Evolutionary conservation across 2,113 vertebrate species (phyloP).

Genomic region (Tupaia tana): DNA sequence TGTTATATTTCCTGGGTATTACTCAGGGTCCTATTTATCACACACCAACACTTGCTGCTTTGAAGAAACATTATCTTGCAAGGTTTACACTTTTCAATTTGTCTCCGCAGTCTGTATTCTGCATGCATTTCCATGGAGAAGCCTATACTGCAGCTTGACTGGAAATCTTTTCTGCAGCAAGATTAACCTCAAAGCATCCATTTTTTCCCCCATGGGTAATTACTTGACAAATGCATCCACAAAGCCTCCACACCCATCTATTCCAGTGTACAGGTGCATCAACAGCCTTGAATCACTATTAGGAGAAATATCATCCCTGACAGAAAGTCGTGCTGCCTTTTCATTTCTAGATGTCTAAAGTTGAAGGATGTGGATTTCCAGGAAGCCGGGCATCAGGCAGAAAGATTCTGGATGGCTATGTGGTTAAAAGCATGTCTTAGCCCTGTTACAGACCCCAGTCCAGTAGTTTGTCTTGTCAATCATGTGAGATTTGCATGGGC

Average conservation of each 20-base stretch:
- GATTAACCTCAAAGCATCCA: conserved; percentile 76
- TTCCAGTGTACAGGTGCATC: conserved; percentile 29
- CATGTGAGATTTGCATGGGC: background rate
- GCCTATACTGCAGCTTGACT: conserved; percentile 43
- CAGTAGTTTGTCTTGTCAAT: background rate
- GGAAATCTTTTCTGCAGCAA: conserved; percentile 62
- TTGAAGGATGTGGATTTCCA: conserved; percentile 43
- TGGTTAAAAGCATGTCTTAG: background rate
- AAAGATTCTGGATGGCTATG: background rate
- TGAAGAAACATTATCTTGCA: conserved; percentile 77
- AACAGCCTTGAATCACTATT: conserved; percentile 51
- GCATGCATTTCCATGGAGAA: conserved; percentile 75
- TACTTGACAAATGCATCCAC: conserved; percentile 62
- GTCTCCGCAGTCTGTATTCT: conserved; percentile 66
- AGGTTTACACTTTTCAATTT: conserved; percentile 76
- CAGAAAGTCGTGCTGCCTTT: background rate
- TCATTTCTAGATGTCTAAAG: conserved; percentile 46
- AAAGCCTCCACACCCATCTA: conserved; percentile 52
- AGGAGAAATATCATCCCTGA: conserved; percentile 60
- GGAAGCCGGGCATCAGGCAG: background rate
- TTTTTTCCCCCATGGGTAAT: conserved; percentile 58
- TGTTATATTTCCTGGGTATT: conserved; percentile 79
- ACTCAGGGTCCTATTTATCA: conserved; percentile 80
- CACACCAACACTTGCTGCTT: conserved; percentile 74
- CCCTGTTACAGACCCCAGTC: too few species aligned